Base-by-base conservation (phyloP, 2,113 vertebrate genomes). In the Micronycteris hirsuta region DNA sequence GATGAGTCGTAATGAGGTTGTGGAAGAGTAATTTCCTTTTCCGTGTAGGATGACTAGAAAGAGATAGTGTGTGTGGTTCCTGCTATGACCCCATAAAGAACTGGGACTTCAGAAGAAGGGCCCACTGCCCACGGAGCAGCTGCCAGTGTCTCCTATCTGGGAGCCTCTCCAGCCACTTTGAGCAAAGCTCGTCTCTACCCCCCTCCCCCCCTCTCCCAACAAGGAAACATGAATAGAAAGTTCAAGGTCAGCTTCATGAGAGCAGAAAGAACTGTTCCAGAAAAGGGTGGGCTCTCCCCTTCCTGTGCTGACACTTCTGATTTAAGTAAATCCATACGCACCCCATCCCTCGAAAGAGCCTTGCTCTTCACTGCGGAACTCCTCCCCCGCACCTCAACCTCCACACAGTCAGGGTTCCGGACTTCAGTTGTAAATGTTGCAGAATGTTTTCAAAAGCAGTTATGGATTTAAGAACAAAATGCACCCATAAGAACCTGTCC, bases 21-120 rank as follows among this genome's bases (percentile, higher is more conserved):
- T 93, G 89, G 81, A 83, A 90, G 88, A 96, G 90, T 74, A 17
- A 58, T 92, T 93, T 96, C 91, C 84, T 96, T 82, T 63, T 94
- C 52, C 11, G 1, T 36, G 54, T 16, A 54, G 65, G 31, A 54
- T 94, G 84, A 74, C 84, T 73, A 61, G 76, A 49, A 85, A 49
- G 77, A 94, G 65, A 80, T 33, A 41, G 70, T 36, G 31, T 52
- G 33, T 52, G 33, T 15, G 80, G 16, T 92, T 89, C 76, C 87
- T 83, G 24, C 47, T 77, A 16, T 47, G 58, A 24, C 8, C 61
- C 43, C 52, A 68, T 67, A 63, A 68, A 93, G 92, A 91, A 45
- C 63, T 17, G 45, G 43, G 43, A 36, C 33, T 63, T 33, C 31
- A 20, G 19, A n/a, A 74, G 86, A 74, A 52, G 68, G 33, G 22